Percentiles rank a stretch among this genome's conserved stretches.
phyloP scores from a whole-genome alignment of 2,888 invertebrate genomes.

The Lysandra coridon region DNA sequence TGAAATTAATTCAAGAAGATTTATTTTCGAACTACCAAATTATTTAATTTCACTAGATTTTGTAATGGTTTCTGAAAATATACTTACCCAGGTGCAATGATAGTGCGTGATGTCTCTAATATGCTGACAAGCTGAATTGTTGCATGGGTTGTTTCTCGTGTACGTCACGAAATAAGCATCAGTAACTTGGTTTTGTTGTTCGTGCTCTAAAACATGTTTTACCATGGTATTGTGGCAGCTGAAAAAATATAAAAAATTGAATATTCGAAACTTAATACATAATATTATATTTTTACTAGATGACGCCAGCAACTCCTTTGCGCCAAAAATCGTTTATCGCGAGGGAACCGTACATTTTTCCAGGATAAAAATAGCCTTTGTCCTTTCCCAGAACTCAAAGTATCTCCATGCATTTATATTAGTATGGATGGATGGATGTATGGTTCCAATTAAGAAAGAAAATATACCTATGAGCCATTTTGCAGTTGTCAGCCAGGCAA shows the following conservation, averaged over 20 bases:
- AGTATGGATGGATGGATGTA: too few species aligned
- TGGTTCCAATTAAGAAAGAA: too few species aligned
- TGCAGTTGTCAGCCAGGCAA: slow-evolving; percentile 89
- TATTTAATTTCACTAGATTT: not conserved
- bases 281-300: too few species aligned
- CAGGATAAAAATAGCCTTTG: too few species aligned
- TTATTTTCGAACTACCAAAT: not conserved
- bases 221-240: slow-evolving; percentile 86
- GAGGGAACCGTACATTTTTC: too few species aligned
- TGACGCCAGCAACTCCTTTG: too few species aligned
- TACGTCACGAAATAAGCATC: slow-evolving; percentile 87
- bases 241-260: slow-evolving; percentile 36
- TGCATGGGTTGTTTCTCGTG: slow-evolving; percentile 82
- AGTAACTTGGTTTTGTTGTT: slow-evolving; percentile 92
- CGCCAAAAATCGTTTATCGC: too few species aligned
- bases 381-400: too few species aligned
- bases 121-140: slow-evolving; percentile 85
- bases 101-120: slow-evolving; percentile 90
- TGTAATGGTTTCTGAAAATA: not conserved
- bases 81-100: slow-evolving; percentile 92
- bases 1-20: slow-evolving; percentile 50
- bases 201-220: slow-evolving; percentile 93
- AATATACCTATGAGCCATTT: slow-evolving; percentile 83
- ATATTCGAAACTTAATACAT: too few species aligned
- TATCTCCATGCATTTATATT: too few species aligned